Percentiles rank a stretch among this genome's conserved stretches.
Conservation (phyloP, 2,113 vertebrate genomes). For the Chlamydotis undulata region DNA sequence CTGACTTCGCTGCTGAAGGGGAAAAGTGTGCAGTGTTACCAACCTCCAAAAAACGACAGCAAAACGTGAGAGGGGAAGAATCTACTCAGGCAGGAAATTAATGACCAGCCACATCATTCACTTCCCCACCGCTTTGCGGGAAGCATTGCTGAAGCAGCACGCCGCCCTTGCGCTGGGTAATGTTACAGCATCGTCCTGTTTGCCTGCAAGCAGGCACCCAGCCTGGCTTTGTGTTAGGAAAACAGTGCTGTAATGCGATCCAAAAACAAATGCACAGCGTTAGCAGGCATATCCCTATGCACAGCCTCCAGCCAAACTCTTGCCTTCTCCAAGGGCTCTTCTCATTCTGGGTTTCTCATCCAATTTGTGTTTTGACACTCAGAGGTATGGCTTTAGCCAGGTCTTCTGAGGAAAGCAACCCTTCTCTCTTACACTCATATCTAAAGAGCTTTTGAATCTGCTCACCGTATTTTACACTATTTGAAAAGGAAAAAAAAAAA, state of each 20-base stretch:
- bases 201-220: neutral
- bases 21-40: neutral
- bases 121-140: neutral
- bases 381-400: neutral
- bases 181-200: fast-evolving
- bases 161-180: fast-evolving
- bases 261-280: neutral
- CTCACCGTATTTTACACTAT: neutral
- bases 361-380: neutral
- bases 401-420: neutral
- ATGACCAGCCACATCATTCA: fast-evolving
- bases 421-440: no score
- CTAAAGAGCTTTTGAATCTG: neutral
- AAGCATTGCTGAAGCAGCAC: neutral
- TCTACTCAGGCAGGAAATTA: neutral
- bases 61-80: neutral
- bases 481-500: neutral
- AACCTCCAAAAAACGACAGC: neutral
- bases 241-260: neutral
- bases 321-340: neutral
- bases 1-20: neutral
- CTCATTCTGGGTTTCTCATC: neutral
- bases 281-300: fast-evolving
- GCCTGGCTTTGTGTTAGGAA: neutral
- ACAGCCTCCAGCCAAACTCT: neutral